phyloP scores from a whole-genome alignment of 2,888 invertebrate genomes.

The Unio delphinus region DNA sequence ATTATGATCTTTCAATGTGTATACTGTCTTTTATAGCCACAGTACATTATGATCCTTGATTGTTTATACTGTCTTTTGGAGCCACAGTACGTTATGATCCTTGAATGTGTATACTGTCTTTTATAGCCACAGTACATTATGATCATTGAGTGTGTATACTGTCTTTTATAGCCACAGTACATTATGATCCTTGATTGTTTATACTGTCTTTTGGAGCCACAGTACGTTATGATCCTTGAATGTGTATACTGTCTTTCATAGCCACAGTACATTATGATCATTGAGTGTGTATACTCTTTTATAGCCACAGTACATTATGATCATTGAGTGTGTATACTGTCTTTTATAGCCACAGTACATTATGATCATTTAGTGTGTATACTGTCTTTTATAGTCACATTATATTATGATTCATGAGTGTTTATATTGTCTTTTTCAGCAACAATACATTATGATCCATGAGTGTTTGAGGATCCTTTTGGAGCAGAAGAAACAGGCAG shows the following conservation, averaged over 20 bases:
- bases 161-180: constrained; percentile 41
- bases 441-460: constrained; percentile 48
- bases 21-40: constrained; percentile 29
- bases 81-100: constrained; percentile 41
- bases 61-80: constrained; percentile 23
- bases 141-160: constrained; percentile 36
- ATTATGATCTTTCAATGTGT: constrained; percentile 11
- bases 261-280: constrained; percentile 49
- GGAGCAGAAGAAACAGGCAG: constrained; percentile 79
- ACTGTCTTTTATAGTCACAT: constrained; percentile 36
- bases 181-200: constrained; percentile 44
- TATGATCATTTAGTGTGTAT: constrained; percentile 41
- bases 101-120: background rate
- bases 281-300: constrained; percentile 27
- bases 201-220: constrained; percentile 29
- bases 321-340: constrained; percentile 31
- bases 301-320: constrained; percentile 48
- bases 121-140: constrained; percentile 47
- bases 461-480: constrained; percentile 63
- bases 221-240: constrained; percentile 47
- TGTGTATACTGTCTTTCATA: constrained; percentile 22
- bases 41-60: constrained; percentile 48
- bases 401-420: constrained; percentile 48
- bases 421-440: constrained; percentile 22
- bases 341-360: constrained; percentile 44